A percentile compares a stretch with the other conserved stretches of the same genome.
Evolutionary conservation across 2,888 invertebrate species (phyloP).

Genomic region (Clistopyga incitator): DNA sequence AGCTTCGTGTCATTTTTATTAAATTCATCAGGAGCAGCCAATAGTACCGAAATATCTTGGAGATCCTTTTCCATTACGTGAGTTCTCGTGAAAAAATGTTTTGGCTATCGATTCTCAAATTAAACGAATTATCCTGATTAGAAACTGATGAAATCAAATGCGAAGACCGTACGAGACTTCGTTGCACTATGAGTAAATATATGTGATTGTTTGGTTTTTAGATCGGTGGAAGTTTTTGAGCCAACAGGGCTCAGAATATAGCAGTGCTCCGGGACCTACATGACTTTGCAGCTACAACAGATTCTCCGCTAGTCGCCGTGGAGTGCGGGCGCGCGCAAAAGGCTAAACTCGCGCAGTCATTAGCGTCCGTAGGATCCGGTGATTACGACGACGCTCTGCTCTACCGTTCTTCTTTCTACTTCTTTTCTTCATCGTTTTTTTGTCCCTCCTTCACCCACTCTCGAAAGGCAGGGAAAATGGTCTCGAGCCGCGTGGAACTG

Average conservation of each 20-base stretch:
- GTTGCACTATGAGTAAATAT: neutral
- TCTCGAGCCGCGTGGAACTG: slow-evolving; percentile 55
- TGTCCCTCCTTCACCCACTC: slow-evolving; percentile 50
- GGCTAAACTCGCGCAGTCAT: slow-evolving; percentile 64
- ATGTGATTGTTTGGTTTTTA: neutral
- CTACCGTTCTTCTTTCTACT: slow-evolving; percentile 27
- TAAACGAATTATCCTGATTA: neutral
- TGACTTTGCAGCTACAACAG: slow-evolving; percentile 3
- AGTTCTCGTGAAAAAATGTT: neutral
- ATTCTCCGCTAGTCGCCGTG: neutral
- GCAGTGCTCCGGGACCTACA: neutral
- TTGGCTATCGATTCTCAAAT: neutral
- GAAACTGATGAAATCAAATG: neutral
- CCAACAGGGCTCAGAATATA: neutral
- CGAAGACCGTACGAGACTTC: neutral
- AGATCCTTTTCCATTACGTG: no score
- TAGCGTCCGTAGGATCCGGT: slow-evolving; percentile 65
- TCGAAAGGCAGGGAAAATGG: slow-evolving; percentile 54
- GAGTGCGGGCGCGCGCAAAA: slow-evolving; percentile 35
- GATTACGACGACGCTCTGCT: slow-evolving; percentile 60
- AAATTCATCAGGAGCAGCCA: neutral
- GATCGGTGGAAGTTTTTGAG: neutral
- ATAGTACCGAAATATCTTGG: no score
- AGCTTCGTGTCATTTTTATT: neutral
- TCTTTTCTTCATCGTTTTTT: slow-evolving; percentile 9